A percentile compares a stretch with the other conserved stretches of the same genome.
These are phyloP conservation scores for Dromas ardeola DNA, from an alignment of 2,113 vertebrate species.

Conservation along the genomic window DNA sequence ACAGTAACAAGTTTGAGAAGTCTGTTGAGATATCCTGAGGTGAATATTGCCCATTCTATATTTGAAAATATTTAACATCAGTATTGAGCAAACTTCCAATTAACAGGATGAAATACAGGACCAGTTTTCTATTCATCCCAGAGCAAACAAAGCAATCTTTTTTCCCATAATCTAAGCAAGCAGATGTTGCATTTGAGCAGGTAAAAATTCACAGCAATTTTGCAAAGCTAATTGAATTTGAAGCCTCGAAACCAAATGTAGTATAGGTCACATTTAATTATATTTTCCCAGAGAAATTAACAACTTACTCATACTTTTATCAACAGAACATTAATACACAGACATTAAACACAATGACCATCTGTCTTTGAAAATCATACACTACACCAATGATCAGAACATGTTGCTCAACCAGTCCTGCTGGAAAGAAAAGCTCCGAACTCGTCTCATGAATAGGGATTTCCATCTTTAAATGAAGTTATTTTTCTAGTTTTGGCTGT, in stretches of 20 bases:
- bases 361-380: conserved; percentile 7
- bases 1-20: not conserved
- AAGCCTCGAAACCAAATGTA: not conserved
- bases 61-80: not conserved
- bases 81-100: not conserved
- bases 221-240: not conserved
- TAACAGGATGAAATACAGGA: not conserved
- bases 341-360: conserved; percentile 32
- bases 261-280: not conserved
- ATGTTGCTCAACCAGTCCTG: conserved; percentile 6
- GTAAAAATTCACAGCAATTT: not conserved
- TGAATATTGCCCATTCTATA: not conserved
- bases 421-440: not conserved
- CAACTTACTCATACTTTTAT: conserved; percentile 43
- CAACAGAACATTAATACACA: conserved; percentile 32
- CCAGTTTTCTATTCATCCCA: not conserved
- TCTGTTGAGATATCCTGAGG: not conserved
- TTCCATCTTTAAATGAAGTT: conserved; percentile 34
- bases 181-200: not conserved
- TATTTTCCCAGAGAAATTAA: conserved; percentile 27
- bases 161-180: not conserved
- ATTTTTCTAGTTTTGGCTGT: conserved; percentile 48
- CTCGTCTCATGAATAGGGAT: conserved; percentile 38
- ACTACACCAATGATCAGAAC: not conserved
- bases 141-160: not conserved